A percentile compares a stretch with the other conserved stretches of the same genome.
Conservation (phyloP, 2,113 vertebrate genomes). For the Trematocara stigmaticum region DNA sequence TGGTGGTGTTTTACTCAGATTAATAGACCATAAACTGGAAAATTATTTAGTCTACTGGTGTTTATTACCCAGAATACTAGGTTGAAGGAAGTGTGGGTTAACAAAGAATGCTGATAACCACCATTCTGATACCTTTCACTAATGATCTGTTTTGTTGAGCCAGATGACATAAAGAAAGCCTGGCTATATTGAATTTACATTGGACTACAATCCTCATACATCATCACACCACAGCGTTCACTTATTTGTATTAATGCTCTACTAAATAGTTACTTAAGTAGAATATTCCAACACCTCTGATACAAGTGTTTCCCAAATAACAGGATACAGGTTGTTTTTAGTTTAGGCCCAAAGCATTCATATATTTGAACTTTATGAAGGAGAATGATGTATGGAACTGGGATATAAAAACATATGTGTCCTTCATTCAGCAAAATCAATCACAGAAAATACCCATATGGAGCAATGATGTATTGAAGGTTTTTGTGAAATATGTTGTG, state of each 20-base stretch:
- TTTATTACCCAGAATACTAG: not conserved
- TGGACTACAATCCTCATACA: no score
- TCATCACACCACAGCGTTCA: not conserved
- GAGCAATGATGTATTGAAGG: not conserved
- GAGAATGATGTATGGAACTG: not conserved
- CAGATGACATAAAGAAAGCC: not conserved
- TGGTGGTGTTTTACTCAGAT: not conserved
- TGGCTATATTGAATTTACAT: not conserved
- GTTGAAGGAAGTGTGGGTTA: not conserved
- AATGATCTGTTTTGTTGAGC: not conserved
- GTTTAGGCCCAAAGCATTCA: not conserved
- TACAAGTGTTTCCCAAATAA: not conserved
- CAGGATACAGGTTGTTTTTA: not conserved
- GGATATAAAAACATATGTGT: not conserved
- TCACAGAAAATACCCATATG: not conserved
- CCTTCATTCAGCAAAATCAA: slow-evolving; percentile 8
- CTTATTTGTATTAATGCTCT: not conserved
- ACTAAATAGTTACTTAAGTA: not conserved
- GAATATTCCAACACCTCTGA: not conserved
- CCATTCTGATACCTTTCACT: not conserved
- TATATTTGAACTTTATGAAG: not conserved
- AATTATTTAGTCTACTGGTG: not conserved
- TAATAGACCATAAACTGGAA: not conserved
- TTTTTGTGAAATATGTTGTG: not conserved
- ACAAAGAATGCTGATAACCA: not conserved